A percentile compares a stretch with the other conserved stretches of the same genome.
Evolutionary conservation across 1,140 invertebrate species (phyloP).

Genomic region (Phenacoccus solenopsis): DNA sequence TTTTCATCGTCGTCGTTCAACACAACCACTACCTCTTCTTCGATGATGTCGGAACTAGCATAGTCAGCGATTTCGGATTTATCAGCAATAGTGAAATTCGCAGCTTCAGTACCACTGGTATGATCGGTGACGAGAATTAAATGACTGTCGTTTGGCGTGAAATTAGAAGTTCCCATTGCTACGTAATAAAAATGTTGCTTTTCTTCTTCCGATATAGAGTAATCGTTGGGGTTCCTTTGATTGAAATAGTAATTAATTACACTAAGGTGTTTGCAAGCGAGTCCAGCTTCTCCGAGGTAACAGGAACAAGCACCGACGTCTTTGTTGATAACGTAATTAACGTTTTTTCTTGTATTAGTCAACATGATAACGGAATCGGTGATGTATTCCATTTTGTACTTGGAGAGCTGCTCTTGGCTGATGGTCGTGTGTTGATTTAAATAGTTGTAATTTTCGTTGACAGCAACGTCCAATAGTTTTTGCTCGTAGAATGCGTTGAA

Average conservation of each 20-base stretch:
- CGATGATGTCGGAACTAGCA: background rate
- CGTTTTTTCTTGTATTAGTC: background rate
- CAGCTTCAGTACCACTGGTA: background rate
- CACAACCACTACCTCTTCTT: background rate
- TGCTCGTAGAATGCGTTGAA: constrained; percentile 1
- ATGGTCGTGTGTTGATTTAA: background rate
- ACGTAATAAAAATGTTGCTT: background rate
- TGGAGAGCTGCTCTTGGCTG: background rate
- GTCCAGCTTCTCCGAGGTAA: background rate
- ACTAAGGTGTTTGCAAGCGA: background rate
- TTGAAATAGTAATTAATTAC: background rate
- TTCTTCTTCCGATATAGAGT: background rate
- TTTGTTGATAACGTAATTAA: background rate
- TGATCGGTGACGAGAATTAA: background rate
- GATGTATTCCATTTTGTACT: background rate
- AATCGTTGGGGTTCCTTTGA: background rate
- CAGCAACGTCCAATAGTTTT: background rate
- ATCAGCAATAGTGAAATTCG: background rate
- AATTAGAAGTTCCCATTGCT: background rate
- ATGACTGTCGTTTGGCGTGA: background rate
- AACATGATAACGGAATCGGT: background rate
- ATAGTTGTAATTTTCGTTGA: constrained; percentile 1
- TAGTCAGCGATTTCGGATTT: background rate
- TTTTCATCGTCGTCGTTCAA: background rate
- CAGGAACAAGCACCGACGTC: background rate